Conservation (phyloP, 2,888 invertebrate genomes). For the Campoplex nolae region DNA sequence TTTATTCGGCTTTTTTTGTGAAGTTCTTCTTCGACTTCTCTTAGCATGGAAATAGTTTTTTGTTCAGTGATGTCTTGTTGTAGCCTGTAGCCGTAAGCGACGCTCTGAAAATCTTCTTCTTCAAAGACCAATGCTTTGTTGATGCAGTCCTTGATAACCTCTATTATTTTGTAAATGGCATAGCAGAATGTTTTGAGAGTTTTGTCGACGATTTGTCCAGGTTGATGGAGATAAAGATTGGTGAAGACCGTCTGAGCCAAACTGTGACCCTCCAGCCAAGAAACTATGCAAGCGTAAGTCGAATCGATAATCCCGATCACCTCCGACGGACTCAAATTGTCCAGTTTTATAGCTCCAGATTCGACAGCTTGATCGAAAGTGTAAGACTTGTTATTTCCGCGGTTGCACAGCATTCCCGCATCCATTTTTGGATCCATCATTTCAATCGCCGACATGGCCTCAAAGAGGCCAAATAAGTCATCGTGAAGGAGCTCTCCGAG, state of each 20-base stretch:
- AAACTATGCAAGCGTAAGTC: conserved; percentile 96
- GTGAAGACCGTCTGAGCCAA: conserved; percentile 99
- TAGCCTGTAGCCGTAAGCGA: conserved; percentile 95
- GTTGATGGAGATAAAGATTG: conserved; percentile 97
- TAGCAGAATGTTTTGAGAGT: conserved; percentile 94
- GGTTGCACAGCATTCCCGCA: conserved; percentile 98
- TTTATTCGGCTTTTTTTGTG: conserved; percentile 89
- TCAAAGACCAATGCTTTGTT: conserved; percentile 95
- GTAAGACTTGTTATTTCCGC: conserved; percentile 93
- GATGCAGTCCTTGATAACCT: conserved; percentile 95
- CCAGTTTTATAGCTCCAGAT: conserved; percentile 92
- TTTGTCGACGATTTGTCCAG: conserved; percentile 93
- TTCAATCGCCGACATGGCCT: conserved; percentile 99
- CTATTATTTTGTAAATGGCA: conserved; percentile 94
- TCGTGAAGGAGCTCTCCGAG: conserved; percentile 97
- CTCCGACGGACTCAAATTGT: conserved; percentile 91
- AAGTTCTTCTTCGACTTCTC: conserved; percentile 96
- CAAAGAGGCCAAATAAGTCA: conserved; percentile 95
- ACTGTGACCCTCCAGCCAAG: conserved; percentile 99
- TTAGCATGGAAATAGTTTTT: conserved; percentile 92
- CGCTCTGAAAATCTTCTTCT: conserved; percentile 98
- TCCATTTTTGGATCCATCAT: conserved; percentile 99
- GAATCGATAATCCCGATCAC: conserved; percentile 97
- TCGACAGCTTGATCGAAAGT: conserved; percentile 95
- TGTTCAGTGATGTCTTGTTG: conserved; percentile 93